These are phyloP conservation scores for Branchipolynoe longqiensis DNA, from an alignment of 2,888 invertebrate species.

Conservation along the genomic window DNA sequence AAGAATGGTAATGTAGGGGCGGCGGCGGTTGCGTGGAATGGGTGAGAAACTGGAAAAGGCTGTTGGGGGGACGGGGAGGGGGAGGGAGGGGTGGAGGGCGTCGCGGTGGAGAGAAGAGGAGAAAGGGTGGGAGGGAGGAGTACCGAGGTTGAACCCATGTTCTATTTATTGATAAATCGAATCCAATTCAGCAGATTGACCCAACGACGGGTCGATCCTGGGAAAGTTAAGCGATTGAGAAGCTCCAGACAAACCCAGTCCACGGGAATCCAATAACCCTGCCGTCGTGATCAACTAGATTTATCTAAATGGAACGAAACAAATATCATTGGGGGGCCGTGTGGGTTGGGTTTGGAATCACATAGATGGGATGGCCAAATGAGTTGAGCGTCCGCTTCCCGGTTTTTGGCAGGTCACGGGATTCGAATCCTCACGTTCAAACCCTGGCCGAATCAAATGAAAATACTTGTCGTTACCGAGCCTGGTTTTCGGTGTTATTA, in stretches of 20 bases:
- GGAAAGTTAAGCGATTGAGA: background rate
- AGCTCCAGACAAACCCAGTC: background rate
- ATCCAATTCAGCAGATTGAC: background rate
- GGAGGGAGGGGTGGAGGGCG: background rate
- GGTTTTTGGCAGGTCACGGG: too few species aligned
- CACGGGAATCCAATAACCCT: background rate
- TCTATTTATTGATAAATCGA: constrained; percentile 11
- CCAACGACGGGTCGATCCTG: background rate
- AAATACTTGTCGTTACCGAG: too few species aligned
- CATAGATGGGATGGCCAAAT: too few species aligned
- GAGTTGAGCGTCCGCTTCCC: too few species aligned
- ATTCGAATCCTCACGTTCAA: too few species aligned
- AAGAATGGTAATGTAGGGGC: too few species aligned
- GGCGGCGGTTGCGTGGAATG: too few species aligned
- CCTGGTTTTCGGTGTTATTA: too few species aligned
- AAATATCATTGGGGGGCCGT: constrained; percentile 6
- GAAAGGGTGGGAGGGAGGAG: background rate
- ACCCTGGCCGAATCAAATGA: too few species aligned
- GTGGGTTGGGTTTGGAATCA: too few species aligned
- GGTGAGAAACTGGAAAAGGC: background rate
- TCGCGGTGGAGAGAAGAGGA: background rate
- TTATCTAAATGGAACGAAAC: background rate
- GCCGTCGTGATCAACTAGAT: background rate
- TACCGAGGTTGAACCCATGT: too few species aligned
- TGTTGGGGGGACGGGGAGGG: background rate